A percentile compares a stretch with the other conserved stretches of the same genome.
phyloP scores from a whole-genome alignment of 2,797 vertebrate genomes.

The Spheniscus humboldti region DNA sequence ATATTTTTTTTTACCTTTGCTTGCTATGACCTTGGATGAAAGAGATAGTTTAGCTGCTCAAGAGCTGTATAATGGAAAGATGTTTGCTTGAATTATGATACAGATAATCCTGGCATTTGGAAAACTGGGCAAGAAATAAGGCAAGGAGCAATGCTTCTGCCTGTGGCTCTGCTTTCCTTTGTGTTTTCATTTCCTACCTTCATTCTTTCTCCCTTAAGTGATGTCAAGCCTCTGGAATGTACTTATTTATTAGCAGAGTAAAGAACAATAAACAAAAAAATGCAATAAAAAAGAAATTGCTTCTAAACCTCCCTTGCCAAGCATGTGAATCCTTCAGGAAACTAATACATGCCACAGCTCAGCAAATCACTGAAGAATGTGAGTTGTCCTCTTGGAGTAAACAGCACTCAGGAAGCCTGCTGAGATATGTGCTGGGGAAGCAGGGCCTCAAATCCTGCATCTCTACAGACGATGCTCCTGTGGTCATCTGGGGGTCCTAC shows the following conservation, averaged over 20 bases:
- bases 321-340: neutral
- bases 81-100: neutral
- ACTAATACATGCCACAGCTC: neutral
- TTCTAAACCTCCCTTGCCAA: neutral
- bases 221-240: slow-evolving; percentile 18
- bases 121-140: neutral
- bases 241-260: neutral
- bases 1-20: neutral
- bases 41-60: neutral
- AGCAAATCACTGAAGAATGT: neutral
- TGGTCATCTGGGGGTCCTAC: neutral
- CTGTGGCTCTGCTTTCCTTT: neutral
- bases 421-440: neutral
- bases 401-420: neutral
- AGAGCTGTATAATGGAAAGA: neutral
- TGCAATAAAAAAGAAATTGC: slow-evolving; percentile 22
- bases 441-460: neutral
- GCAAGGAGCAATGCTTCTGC: neutral
- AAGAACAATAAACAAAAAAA: slow-evolving; percentile 23
- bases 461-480: neutral
- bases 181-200: slow-evolving; percentile 20
- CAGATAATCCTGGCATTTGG: neutral
- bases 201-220: neutral
- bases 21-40: neutral
- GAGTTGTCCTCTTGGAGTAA: neutral